A percentile compares a stretch with the other conserved stretches of the same genome.
Conservation (phyloP, 2,888 invertebrate genomes). For the Drosophila multiciliata region DNA sequence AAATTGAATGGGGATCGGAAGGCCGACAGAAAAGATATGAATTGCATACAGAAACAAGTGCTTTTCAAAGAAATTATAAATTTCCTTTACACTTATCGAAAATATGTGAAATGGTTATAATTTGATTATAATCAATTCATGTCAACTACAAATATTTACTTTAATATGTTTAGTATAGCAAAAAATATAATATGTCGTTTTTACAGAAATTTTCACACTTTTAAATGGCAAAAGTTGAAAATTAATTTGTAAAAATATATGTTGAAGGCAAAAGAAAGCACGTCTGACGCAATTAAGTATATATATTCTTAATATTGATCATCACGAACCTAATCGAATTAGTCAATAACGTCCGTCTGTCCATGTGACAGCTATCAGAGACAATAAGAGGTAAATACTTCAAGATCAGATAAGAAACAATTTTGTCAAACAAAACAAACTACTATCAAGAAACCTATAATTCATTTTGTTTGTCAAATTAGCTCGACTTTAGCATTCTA, state of each 20-base stretch:
- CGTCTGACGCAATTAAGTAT: not conserved
- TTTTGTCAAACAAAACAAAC: not conserved
- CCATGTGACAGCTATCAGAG: not conserved
- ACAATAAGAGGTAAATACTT: not conserved
- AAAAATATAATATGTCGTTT: not conserved
- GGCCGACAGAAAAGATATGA: conserved; percentile 31
- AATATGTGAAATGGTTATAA: not conserved
- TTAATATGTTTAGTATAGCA: not conserved
- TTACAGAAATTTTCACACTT: not conserved
- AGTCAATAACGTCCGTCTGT: too few relatives aligned
- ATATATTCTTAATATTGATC: too few relatives aligned
- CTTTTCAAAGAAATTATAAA: not conserved
- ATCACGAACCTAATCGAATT: too few relatives aligned
- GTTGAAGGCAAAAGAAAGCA: not conserved
- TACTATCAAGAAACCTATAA: not conserved
- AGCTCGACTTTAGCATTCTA: not conserved
- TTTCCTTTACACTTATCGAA: not conserved
- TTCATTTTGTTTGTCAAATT: not conserved
- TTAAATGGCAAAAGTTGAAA: not conserved
- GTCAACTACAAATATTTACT: not conserved
- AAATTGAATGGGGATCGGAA: conserved; percentile 39
- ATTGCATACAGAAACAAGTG: conserved; percentile 4
- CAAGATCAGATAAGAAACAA: not conserved
- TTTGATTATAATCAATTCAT: not conserved
- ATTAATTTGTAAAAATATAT: not conserved